Base-by-base conservation (phyloP, 2,888 invertebrate genomes). In the Philonicus albiceps region DNA sequence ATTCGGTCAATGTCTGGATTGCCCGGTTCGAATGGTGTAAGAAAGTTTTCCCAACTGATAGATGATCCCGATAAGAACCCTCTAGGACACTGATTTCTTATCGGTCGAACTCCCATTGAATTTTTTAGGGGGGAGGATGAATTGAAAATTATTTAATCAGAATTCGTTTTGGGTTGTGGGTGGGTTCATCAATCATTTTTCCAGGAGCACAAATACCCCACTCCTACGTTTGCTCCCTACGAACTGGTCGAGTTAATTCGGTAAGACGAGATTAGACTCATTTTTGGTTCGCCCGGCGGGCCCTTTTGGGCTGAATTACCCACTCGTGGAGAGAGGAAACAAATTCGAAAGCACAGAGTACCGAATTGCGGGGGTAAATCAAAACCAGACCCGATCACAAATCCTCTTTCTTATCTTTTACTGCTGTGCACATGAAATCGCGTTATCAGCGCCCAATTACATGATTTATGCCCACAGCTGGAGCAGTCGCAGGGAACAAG, bases 341-440 rank as follows among this genome's bases (percentile, higher is more conserved):
- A 64, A 64, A 64, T 64, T 64, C 27, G 27, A 64, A 64, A 19
- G 19, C 64, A 27, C 6, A 22, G 27, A 64, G 27, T 19, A 8
- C 27, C 64, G 27, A 11, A 64, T 64, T 64, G 64, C 6, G 78
- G 49, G 49, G 37, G 49, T 78, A 78, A 78, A 78, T 78, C 37
- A 78, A 34, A 78, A 78, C 22, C 27, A 64, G 49, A 49, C 19
- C 37, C 22, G 78, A 43, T 78, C 78, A 49, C 78, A 78, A 78
- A 78, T 78, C 30, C 78, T 78, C n/a, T 78, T 86, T 64, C 86
- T 86, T 86, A 86, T 86, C 86, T 86, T 86, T 86, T 76, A 86
- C 40, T 76, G 64, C 86, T 86, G 76, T 85, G 49, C 86, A 86
- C 86, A 86, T 86, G 76, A 86, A 78, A 55, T 73, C 73, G 73